Evolutionary conservation across 2,888 invertebrate species (phyloP).

Genomic region (Dicyrtoma fusca): DNA sequence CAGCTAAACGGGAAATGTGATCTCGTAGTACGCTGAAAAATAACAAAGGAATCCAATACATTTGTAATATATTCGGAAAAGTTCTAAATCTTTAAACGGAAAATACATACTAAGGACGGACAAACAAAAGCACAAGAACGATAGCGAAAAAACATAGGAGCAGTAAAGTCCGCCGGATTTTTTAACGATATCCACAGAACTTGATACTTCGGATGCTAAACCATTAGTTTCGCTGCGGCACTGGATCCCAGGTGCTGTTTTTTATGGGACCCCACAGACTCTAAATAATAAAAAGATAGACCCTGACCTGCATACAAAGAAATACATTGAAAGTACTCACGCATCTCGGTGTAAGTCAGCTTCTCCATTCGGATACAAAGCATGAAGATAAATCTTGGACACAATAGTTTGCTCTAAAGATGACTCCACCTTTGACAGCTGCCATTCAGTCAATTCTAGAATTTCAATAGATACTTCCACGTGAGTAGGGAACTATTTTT

Average conservation of each 20-base stretch:
- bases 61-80: neutral
- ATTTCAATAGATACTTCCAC: neutral
- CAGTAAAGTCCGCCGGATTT: too few relatives aligned
- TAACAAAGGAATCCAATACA: neutral
- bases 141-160: neutral
- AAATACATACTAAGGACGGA: too few relatives aligned
- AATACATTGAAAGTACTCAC: constrained; percentile 63
- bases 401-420: constrained; percentile 91
- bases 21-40: constrained; percentile 75
- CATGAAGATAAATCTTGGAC: constrained; percentile 86
- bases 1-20: constrained; percentile 81
- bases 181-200: too few relatives aligned
- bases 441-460: constrained; percentile 58
- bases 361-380: constrained; percentile 96
- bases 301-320: neutral
- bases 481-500: neutral
- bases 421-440: constrained; percentile 75
- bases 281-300: constrained; percentile 7
- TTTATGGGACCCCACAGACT: neutral
- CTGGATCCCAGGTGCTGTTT: neutral
- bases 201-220: too few relatives aligned
- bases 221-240: neutral
- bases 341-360: constrained; percentile 90
- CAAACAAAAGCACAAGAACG: neutral
- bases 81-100: too few relatives aligned